Percentiles rank a stretch among this genome's conserved stretches.
phyloP scores from a whole-genome alignment of 2,888 invertebrate species.

The Heliconius erato region DNA sequence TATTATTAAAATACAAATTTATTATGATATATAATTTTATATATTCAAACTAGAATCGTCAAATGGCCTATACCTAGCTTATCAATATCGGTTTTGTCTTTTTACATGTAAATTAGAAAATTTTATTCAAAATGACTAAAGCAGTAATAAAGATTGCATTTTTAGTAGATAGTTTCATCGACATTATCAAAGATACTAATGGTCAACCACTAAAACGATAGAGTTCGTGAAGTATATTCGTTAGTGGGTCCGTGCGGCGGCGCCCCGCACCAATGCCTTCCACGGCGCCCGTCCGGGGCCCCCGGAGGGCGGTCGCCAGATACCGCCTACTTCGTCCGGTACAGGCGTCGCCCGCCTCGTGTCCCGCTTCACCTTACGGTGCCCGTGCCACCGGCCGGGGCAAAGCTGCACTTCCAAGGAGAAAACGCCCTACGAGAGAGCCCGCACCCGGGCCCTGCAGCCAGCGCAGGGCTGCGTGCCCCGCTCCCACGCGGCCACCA shows the following conservation, averaged over 20 bases:
- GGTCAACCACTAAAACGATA: constrained; percentile 74
- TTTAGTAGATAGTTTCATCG: constrained; percentile 56
- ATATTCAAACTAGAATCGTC: no score
- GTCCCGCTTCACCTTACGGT: constrained; percentile 73
- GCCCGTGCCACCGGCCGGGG: constrained; percentile 67
- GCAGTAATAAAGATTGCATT: background rate
- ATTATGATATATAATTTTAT: no score
- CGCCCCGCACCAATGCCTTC: constrained; percentile 81
- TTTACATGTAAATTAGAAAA: background rate
- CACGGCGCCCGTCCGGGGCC: constrained; percentile 80
- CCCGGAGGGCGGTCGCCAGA: constrained; percentile 83
- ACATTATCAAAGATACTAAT: constrained; percentile 57
- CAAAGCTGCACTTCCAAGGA: constrained; percentile 61
- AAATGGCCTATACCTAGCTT: no score
- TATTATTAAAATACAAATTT: no score
- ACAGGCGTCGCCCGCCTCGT: constrained; percentile 83
- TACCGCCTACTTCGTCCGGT: constrained; percentile 85
- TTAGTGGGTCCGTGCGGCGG: constrained; percentile 79
- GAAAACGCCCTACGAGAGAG: constrained; percentile 71
- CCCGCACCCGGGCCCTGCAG: constrained; percentile 18
- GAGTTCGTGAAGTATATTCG: constrained; percentile 83
- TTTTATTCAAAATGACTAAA: background rate
- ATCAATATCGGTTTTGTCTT: no score
- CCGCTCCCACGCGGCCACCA: background rate
- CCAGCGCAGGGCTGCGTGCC: background rate